Percentiles rank a stretch among this genome's conserved stretches.
Conservation (phyloP, 2,888 invertebrate species). For the Eupithecia insigniata region DNA sequence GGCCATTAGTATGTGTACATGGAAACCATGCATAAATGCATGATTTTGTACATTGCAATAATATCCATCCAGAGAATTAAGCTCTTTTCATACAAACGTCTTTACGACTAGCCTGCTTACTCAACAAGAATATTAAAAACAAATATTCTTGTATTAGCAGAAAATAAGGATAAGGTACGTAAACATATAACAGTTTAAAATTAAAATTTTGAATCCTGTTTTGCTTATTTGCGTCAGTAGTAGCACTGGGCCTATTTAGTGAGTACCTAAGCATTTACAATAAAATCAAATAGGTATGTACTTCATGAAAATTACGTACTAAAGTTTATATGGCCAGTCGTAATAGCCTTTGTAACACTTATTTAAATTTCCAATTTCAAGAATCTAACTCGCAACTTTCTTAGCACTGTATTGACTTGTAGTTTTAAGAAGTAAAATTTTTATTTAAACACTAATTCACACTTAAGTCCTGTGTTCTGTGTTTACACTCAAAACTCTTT, state of each 20-base stretch:
- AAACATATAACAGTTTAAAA: not conserved
- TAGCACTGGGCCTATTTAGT: not conserved
- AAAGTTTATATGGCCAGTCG: not conserved
- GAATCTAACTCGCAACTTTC: not conserved
- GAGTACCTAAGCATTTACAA: not conserved
- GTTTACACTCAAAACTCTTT: not conserved
- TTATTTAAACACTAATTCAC: not conserved
- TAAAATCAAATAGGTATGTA: not conserved
- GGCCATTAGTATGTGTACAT: constrained; percentile 30
- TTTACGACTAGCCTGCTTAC: not conserved
- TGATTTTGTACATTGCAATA: constrained; percentile 47
- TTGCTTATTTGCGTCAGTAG: not conserved
- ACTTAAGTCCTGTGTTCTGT: not conserved
- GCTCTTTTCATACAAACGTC: constrained; percentile 1
- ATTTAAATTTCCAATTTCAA: not conserved
- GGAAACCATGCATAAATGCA: constrained; percentile 46
- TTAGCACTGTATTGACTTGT: not conserved
- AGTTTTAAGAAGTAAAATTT: not conserved
- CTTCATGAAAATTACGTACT: not conserved
- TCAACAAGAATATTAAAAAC: not conserved
- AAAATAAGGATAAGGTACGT: not conserved
- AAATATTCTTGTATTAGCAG: not conserved
- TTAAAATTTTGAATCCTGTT: not conserved
- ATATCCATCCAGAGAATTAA: constrained; percentile 32
- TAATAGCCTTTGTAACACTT: not conserved